Conservation (phyloP, 1,140 invertebrate genomes). For the Formica selysi region DNA sequence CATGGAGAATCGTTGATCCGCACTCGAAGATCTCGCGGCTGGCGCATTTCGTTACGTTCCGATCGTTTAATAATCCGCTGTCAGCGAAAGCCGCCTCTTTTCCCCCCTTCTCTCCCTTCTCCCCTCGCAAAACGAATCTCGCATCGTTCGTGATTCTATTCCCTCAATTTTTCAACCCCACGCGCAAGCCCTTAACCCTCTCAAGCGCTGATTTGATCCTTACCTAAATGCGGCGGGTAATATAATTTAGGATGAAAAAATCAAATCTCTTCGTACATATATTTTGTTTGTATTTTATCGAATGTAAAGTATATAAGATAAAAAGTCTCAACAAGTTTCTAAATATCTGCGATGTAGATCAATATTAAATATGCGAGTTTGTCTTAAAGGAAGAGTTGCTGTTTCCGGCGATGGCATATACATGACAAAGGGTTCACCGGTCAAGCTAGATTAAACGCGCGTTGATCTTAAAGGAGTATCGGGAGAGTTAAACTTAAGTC, state of each 20-base stretch:
- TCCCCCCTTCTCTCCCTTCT: not conserved
- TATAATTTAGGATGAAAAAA: slow-evolving; percentile 35
- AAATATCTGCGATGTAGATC: not conserved
- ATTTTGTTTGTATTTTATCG: slow-evolving; percentile 7
- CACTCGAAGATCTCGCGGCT: slow-evolving; percentile 59
- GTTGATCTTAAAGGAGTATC: slow-evolving; percentile 25
- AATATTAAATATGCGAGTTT: no score
- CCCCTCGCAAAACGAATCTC: slow-evolving; percentile 1
- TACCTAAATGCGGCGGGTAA: slow-evolving; percentile 45
- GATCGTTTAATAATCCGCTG: slow-evolving; percentile 60
- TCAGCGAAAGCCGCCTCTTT: slow-evolving; percentile 14
- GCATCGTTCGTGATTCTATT: slow-evolving; percentile 51
- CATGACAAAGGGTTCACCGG: slow-evolving; percentile 24
- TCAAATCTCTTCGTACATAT: slow-evolving; percentile 24
- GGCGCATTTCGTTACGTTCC: slow-evolving; percentile 56
- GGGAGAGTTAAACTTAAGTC: slow-evolving; percentile 49
- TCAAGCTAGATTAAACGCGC: slow-evolving; percentile 44
- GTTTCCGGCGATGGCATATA: not conserved
- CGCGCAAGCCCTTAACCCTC: slow-evolving; percentile 2
- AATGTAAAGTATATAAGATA: not conserved
- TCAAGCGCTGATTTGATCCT: slow-evolving; percentile 43
- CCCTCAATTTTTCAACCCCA: slow-evolving; percentile 53
- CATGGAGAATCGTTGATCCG: slow-evolving; percentile 55
- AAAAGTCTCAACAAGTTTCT: not conserved
- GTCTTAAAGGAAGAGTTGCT: not conserved